A percentile compares a stretch with the other conserved stretches of the same genome.
These are phyloP conservation scores for Scaptomyza reducta DNA, from an alignment of 2,888 invertebrate species.

Conservation along the genomic window DNA sequence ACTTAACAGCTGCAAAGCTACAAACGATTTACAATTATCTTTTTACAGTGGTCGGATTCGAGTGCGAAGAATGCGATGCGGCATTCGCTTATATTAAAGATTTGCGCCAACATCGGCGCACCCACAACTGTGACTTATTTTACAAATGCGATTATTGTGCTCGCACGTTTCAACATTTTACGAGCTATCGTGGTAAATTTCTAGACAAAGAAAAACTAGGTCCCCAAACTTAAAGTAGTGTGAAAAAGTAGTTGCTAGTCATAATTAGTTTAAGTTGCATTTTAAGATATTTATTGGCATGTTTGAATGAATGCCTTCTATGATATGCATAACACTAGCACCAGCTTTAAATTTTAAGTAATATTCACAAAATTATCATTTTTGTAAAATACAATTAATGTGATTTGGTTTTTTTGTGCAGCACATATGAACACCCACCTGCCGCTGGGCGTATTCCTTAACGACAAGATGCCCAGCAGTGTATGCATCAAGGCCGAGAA, in stretches of 20 bases:
- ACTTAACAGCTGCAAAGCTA: conserved; percentile 27
- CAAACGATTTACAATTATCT: conserved; percentile 47
- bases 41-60: conserved; percentile 72
- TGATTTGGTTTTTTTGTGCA: conserved; percentile 33
- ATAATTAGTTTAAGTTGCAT: conserved; percentile 4
- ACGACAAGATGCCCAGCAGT: conserved; percentile 55
- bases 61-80: conserved; percentile 71
- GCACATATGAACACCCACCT: conserved; percentile 74
- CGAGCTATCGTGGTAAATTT: conserved; percentile 72
- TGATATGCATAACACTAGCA: conserved; percentile 44
- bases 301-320: conserved; percentile 22
- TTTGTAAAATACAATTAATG: neutral
- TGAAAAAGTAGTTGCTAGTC: conserved; percentile 11
- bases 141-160: conserved; percentile 76
- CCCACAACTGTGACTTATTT: conserved; percentile 71
- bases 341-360: conserved; percentile 30
- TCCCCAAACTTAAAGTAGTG: conserved; percentile 4
- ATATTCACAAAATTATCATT: neutral
- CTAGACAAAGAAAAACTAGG: neutral
- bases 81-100: conserved; percentile 69
- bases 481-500: conserved; percentile 37
- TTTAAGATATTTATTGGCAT: conserved; percentile 6
- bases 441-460: conserved; percentile 69
- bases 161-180: conserved; percentile 73
- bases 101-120: conserved; percentile 76